Base-by-base conservation (phyloP, 2,797 vertebrate species). In the Enteromius unitaeniatus region DNA sequence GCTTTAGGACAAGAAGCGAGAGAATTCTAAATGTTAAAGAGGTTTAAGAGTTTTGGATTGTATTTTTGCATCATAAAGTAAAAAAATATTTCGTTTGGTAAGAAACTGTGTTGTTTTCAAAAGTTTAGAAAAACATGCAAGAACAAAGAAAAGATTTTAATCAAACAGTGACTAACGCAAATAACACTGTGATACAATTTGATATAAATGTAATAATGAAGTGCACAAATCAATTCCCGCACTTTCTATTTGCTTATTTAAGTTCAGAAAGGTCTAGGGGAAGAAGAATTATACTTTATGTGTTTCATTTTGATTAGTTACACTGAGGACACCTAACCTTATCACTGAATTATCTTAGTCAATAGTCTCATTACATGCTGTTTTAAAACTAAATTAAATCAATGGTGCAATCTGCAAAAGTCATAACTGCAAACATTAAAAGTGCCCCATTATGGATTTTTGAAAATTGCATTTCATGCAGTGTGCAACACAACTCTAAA, bases 21-120 rank as follows among this genome's bases (percentile, higher is more conserved):
- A n/a, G 15, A 45, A 60, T 58, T 74, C 79, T 34, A 83, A 79
- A 81, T 83, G 76, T 85, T 81, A 85, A 85, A 85, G 23, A 47
- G 7, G 28, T 70, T 74, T 81, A 51, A 78, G 75, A 84, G 47
- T 62, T 28, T n/a, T 60, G 70, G 58, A 78, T 34, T 23, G 53
- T 15, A 76, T 79, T 55, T 68, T 45, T 72, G 65, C 83, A 83
- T 75, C 31, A 83, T 72, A 45, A 60, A 78, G 73, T 58, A 84
- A 67, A 86, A 86, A 86, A 83, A 65, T 19, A 31, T 81, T 42
- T 65, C 77, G 79, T 21, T 1, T 64, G 65, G 72, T 68, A 17
- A 84, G 6, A 47, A 40, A 60, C 2, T 0, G 49, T n/a, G 6
- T 47, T 40, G 82, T 62, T 68, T 58, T 78, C 15, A 21, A 34